phyloP scores from a whole-genome alignment of 2,888 invertebrate genomes.

The Dichetophora obliterata region DNA sequence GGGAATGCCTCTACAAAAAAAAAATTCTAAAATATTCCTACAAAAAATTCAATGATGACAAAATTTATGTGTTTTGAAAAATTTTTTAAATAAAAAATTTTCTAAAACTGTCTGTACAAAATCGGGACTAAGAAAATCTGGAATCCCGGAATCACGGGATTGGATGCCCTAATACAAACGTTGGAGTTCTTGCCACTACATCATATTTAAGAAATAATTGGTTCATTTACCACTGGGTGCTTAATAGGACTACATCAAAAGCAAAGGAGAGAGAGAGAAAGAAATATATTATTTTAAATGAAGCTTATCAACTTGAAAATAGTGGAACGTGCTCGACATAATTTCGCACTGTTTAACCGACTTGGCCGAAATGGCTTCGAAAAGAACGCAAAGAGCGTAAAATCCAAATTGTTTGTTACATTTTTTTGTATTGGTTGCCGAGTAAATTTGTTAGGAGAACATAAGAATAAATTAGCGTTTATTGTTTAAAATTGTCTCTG shows the following conservation, averaged over 20 bases:
- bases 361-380: conserved; percentile 15
- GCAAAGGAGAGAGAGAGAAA: background rate
- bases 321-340: conserved; percentile 34
- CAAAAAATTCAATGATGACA: no score
- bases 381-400: background rate
- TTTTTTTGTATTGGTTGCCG: background rate
- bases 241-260: background rate
- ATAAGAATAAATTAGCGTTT: background rate
- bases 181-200: no score
- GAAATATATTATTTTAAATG: background rate
- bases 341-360: conserved; percentile 34
- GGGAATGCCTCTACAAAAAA: no score
- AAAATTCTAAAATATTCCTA: no score
- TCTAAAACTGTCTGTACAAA: no score
- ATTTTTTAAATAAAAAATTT: no score
- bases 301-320: background rate
- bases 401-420: background rate
- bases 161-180: no score
- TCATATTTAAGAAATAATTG: no score
- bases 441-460: background rate
- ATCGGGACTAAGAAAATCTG: no score
- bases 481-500: background rate
- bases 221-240: no score
- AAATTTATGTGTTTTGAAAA: no score
- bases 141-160: no score